Evolutionary conservation across 2,888 invertebrate genomes (phyloP), one percentile per base, ranked within the genome.

Genomic region (Lasioglossum figueresi): DNA sequence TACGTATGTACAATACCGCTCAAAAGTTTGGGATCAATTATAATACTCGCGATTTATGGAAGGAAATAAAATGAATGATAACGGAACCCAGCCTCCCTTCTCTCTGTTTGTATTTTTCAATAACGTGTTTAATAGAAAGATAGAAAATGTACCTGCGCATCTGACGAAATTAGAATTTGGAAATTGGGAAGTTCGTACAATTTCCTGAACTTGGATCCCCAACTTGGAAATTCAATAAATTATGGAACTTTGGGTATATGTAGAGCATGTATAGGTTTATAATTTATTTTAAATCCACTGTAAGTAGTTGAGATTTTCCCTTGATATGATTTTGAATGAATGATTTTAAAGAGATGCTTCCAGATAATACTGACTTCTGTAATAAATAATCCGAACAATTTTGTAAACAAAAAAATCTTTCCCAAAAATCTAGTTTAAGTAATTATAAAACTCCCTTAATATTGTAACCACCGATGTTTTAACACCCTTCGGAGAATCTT

Each of bases 1-100:
- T 68, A 68, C 37, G n/a, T 68, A 68, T n/a, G 68, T 68, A 68
- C 68, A 40, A 37, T 68, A 68, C 68, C 37, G 68, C 68, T 68
- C 56, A 31, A 74, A 74, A n/a, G 56, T 52, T 52, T 37, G 74
- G 56, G 43, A 74, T 56, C 56, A 56, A 74, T 68, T 68, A 37
- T 68, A 68, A 68, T 68, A 68, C 37, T 68, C 12, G 40, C 68
- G 37, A 37, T 37, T 68, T 68, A 37, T 68, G 68, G 40, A 68
- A 68, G 68, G 34, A 68, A 68, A 68, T 68, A 68, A 68, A 68
- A 68, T 68, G 34, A 23, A 68, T 37, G 37, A 68, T 68, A 68
- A 68, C 23, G 37, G 19, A 68, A 37, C 10, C 23, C 34, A 10
- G 37, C 37, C 37, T 68, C 12, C 4, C 37, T 34, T 37, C 12